A percentile compares a stretch with the other conserved stretches of the same genome.
phyloP scores from a whole-genome alignment of 2,113 vertebrate species.

The Columba janthina region DNA sequence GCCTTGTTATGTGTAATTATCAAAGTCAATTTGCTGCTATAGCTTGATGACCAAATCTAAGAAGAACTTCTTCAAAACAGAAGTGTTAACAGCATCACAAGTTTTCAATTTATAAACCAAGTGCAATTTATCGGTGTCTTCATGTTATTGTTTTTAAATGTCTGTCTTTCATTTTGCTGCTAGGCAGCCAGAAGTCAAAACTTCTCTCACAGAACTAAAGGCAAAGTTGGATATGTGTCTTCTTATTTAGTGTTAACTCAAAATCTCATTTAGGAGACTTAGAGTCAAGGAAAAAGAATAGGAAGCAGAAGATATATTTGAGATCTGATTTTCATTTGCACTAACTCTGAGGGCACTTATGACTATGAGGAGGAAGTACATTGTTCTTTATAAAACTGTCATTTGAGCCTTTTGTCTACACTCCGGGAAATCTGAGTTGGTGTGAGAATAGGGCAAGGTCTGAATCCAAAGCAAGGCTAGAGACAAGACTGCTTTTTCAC shows the following conservation, averaged over 20 bases:
- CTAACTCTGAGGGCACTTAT: neutral
- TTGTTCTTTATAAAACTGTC: neutral
- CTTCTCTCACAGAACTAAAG: neutral
- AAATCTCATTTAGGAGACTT: neutral
- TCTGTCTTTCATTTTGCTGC: neutral
- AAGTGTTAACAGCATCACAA: neutral
- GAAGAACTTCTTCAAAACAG: neutral
- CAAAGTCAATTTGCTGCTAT: constrained; percentile 41
- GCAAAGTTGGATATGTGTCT: neutral
- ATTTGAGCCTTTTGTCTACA: neutral
- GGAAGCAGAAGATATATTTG: neutral
- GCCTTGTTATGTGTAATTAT: constrained; percentile 52
- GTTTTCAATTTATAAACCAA: neutral
- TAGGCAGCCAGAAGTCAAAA: neutral
- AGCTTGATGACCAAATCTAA: neutral
- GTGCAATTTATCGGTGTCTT: neutral
- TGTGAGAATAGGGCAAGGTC: neutral
- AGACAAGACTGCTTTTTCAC: neutral
- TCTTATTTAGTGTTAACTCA: neutral
- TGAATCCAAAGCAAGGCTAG: neutral
- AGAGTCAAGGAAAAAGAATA: neutral
- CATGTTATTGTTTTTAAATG: neutral
- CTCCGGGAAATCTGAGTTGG: neutral
- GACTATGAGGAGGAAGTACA: accelerated
- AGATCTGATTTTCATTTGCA: neutral